Evolutionary conservation across 2,888 invertebrate species (phyloP), one percentile per base, ranked within the genome.

Genomic region (Dynastes tityus): DNA sequence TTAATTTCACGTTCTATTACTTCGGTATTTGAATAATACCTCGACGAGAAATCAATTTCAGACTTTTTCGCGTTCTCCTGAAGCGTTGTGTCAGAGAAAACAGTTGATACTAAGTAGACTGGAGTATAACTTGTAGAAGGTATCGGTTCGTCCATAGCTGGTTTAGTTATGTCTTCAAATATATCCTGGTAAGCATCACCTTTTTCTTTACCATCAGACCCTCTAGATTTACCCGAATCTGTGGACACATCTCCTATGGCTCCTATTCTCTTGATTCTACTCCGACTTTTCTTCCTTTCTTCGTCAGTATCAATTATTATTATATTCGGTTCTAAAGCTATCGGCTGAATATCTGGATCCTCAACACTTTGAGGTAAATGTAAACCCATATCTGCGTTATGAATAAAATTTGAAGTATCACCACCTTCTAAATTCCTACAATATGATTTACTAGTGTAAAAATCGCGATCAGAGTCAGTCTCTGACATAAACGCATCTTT

Each of bases 331-430:
- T 79, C 77, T 40, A 80, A n/a, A 40, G 80, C 74, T 5, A 58
- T 22, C 8, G 64, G 22, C 63, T 78, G 74, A 22, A 40, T 29
- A 27, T 49, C 75, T 13, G 29, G 8, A 9, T 82, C 73, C 9
- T 75, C 80, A 13, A 80, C 76, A 29, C 79, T 81, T 13, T 78
- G 79, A 3, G 82, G 81, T 27, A 81, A 78, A 80, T 80, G 79
- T 32, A 58, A 16, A 37, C 22, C 37, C 27, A 16, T 53, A 64
- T 37, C 51, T 8, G 9, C 32, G 37, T 1, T 22, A 9, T 40
- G 55, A 37, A 16, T 16, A 3, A 40, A 29, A 22, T 40, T 27
- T 13, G 58, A 40, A 16, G 16, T 16, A 58, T 40, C 40, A 13
- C 40, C 73, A 22, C 16, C 45, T 40, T 40, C 73, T 11, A 58